Base-by-base conservation (phyloP, 2,888 invertebrate genomes). In the Aphodius granarius region DNA sequence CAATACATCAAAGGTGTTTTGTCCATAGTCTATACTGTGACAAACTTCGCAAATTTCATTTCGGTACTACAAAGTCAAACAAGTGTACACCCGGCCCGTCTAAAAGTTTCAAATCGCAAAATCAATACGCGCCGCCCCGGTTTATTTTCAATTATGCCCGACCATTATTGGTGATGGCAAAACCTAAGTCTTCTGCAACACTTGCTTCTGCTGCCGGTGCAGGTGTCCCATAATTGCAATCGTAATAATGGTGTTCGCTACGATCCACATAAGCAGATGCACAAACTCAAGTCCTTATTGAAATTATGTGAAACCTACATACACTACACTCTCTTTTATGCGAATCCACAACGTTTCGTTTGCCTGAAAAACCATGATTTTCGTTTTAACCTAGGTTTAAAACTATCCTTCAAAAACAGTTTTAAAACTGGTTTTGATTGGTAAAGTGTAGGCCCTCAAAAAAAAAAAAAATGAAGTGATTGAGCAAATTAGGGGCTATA, bases 1-100 rank as follows among this genome's bases (percentile, higher is more conserved):
- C 68, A 68, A 68, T 68, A 68, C 21, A 68, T 68, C 68, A 68
- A 68, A 68, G 68, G 68, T 68, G 68, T 68, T 68, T 68, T 68
- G 68, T 68, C 21, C 22, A 68, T 68, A 21, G 68, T 68, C 43
- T 43, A 43, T 43, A 43, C 43, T 43, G 43, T 43, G 43, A 43
- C 43, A 68, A 68, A 68, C 68, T 68, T 68, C 21, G 68, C 68
- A 68, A 68, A 68, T 68, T 68, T 22, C 68, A 68, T 65, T 65
- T 65, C 65, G 65, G n/a, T 63, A 65, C 18, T 65, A 19, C 65
- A 65, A 65, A 68, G 68, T 68, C 68, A 43, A 43, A 43, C 43
- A 43, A 43, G 43, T 43, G 43, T 3, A 43, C 43, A 13, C 43
- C 43, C 43, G 43, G 43, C 43, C 13, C 43, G 43, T 43, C 43